These are phyloP conservation scores for Artemia sinica DNA, from an alignment of 2,888 invertebrate species.

Conservation along the genomic window DNA sequence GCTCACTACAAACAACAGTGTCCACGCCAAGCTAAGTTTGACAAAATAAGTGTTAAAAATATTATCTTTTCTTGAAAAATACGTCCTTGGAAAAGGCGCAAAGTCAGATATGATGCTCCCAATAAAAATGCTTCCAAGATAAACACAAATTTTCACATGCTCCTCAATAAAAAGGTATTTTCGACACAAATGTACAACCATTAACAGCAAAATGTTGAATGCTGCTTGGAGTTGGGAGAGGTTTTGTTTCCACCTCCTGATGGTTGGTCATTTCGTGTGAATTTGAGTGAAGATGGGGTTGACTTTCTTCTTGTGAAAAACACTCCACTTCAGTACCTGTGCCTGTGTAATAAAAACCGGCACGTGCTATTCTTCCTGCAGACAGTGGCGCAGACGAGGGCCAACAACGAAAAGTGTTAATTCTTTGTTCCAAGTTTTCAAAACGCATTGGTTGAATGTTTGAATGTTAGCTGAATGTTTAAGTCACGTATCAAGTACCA, in stretches of 20 bases:
- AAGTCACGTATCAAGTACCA: too few species aligned
- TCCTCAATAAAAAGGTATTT: conserved; percentile 70
- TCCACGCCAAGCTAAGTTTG: conserved; percentile 96
- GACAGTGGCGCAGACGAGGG: too few species aligned
- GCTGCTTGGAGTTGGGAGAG: conserved; percentile 64
- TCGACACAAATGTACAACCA: conserved; percentile 70
- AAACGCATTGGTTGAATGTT: too few species aligned
- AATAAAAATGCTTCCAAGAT: conserved; percentile 60
- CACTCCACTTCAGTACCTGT: too few species aligned
- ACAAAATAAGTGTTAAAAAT: conserved; percentile 83
- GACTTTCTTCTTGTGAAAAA: too few species aligned
- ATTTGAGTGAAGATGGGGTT: not conserved
- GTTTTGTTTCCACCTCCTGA: conserved; percentile 30
- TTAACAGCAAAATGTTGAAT: conserved; percentile 56
- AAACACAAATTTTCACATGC: conserved; percentile 64
- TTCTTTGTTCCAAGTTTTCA: too few species aligned
- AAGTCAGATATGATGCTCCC: conserved; percentile 72
- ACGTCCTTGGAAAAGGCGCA: conserved; percentile 59
- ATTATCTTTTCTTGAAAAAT: conserved; percentile 80
- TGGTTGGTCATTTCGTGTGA: not conserved
- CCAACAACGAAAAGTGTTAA: too few species aligned
- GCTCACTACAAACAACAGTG: conserved; percentile 53
- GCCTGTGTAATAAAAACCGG: too few species aligned
- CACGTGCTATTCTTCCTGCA: too few species aligned
- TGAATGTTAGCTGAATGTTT: too few species aligned